Evolutionary conservation across 2,797 vertebrate species (phyloP), one percentile per base, ranked within the genome.

Genomic region (Loris lydekkerianus): DNA sequence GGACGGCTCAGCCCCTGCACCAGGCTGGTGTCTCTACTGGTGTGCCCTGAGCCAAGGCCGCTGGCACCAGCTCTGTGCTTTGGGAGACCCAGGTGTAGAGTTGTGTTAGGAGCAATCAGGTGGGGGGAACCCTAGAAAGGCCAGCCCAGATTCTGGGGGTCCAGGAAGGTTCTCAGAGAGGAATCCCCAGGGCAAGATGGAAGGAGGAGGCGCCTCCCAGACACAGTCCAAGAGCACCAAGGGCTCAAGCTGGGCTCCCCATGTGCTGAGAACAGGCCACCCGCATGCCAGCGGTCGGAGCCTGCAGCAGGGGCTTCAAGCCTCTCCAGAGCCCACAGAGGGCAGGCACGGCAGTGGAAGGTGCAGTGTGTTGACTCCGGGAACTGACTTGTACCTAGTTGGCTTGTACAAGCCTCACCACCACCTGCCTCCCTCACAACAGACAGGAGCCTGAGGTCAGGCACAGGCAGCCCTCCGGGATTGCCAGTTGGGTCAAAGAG

Each of bases 231-330:
- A 56, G 81, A 81, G 46, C 58, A 23, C 63, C 27, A 17, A 29
- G 63, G 21, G 10, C 56, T 65, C 20, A 40, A 31, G 20, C 63
- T 10, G 25, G 70, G 72, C 61, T 87, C 43, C 37, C 15, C 31
- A 10, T 1, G 34, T 23, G 34, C 46, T 3, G 7, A n/a, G 83
- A 21, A 9, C n/a, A 58, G 76, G 90, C 72, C 1, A 46, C 53
- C 2, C 8, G 9, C 8, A 0, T 43, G 58, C 63, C 1, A 2
- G 20, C 15, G 27, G 37, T 34, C 18, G 13, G 7, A 8, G 27
- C 60, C 69, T 9, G 3, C 49, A 5, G 5, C 18, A 11, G 10
- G 69, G 40, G 17, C 34, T 27, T 8, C 3, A 17, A 13, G 7
- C n/a, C 37, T 5, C 21, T 21, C 21, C 11, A 2, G 18, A 73